A percentile compares a stretch with the other conserved stretches of the same genome.
These are phyloP conservation scores for Pyrrhosoma nymphula DNA, from an alignment of 2,888 invertebrate genomes.

Conservation along the genomic window DNA sequence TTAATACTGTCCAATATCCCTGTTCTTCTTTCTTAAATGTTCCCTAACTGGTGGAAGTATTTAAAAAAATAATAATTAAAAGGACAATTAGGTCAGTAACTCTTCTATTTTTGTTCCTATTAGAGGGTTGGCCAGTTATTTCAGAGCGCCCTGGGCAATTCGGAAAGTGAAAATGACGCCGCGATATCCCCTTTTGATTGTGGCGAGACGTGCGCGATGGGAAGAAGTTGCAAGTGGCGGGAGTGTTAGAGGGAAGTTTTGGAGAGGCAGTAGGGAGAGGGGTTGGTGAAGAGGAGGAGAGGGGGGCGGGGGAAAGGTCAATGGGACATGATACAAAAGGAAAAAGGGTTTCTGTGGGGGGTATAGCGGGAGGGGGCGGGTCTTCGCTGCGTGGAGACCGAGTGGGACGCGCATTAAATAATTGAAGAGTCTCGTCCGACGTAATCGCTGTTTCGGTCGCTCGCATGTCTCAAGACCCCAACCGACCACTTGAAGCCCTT, in stretches of 20 bases:
- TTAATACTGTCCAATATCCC: no score
- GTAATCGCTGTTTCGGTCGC: conserved; percentile 55
- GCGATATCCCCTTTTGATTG: no score
- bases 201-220: no score
- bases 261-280: not conserved
- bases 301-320: not conserved
- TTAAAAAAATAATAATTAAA: no score
- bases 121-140: no score
- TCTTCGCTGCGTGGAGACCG: not conserved
- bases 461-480: conserved; percentile 50
- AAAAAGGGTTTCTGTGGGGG: not conserved
- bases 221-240: not conserved
- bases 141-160: no score
- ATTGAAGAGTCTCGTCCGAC: conserved; percentile 54
- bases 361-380: not conserved
- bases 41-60: no score
- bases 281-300: not conserved
- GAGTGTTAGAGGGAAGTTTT: no score
- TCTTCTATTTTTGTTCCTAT: no score
- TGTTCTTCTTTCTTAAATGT: no score
- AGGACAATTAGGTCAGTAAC: no score
- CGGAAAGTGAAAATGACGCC: no score
- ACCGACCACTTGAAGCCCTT: not conserved
- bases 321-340: not conserved
- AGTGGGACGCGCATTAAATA: conserved; percentile 57